Base-by-base conservation (phyloP, 2,797 vertebrate species). In the Acridotheres tristis region DNA sequence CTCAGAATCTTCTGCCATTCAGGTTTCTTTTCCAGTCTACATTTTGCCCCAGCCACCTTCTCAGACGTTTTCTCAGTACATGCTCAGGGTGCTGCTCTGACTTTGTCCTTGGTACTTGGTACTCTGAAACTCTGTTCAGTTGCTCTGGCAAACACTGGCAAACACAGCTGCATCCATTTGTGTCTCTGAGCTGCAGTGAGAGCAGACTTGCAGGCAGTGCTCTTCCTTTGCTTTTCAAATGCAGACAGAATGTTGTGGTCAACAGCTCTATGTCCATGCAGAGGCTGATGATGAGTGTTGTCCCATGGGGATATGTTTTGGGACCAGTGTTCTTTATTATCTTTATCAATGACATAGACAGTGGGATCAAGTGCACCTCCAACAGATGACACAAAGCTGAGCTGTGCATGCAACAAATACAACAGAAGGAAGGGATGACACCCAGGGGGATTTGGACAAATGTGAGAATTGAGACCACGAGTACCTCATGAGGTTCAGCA, bases 81-180 rank as follows among this genome's bases (percentile, higher is more conserved):
- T 0, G 2, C 5, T 80, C 53, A 47, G 1, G 9, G 20, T 34
- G 10, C 40, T 78, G 34, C 21, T 76, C 74, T 68, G 45, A 26
- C 42, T 4, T 12, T 26, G 26, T 43, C 32, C 29, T 51, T 53
- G 40, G 55, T 50, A 18, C 1, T 72, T 43, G 5, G 5, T 32
- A 26, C 69, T 58, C 58, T 13, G 16, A 36, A 42, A 59, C 40
- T 32, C 43, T 55, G 7, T 16, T 78, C 6, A 4, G 62, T 22
- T 67, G 58, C n/a, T 75, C 67, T 3, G 5, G 27, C 25, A 77
- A 57, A 42, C 1, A 0, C 36, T 67, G 69, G 38, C 38, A 43
- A n/a, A 75, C 17, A 23, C 1, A 47, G 15, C 29, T 61, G 40
- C 34, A 71, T 36, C 65, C 40, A 8, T 43, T 38, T 0, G 0